These are phyloP conservation scores for Musca domestica DNA, from an alignment of 1,140 invertebrate species.

Conservation along the genomic window DNA sequence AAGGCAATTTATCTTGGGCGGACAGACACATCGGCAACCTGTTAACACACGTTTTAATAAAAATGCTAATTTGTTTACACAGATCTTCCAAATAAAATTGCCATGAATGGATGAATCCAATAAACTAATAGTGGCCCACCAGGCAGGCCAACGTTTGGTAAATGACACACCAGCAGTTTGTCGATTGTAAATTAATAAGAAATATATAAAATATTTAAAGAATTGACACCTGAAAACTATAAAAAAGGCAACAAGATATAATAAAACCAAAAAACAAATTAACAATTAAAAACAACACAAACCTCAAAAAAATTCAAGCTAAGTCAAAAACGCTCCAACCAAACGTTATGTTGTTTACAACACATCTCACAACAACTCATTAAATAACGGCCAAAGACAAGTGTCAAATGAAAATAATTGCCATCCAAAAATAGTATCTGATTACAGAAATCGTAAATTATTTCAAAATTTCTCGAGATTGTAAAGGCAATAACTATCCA, in stretches of 20 bases:
- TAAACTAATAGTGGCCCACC: neutral
- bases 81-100: too few species aligned
- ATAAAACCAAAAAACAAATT: slow-evolving; percentile 8
- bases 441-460: slow-evolving; percentile 22
- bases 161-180: too few species aligned
- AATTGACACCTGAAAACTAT: slow-evolving; percentile 5
- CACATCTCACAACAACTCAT: slow-evolving; percentile 6
- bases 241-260: neutral
- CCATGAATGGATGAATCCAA: too few species aligned
- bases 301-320: neutral
- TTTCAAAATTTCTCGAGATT: slow-evolving; percentile 4
- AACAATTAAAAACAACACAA: neutral
- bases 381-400: slow-evolving; percentile 10
- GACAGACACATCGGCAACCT: too few species aligned
- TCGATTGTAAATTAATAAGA: neutral
- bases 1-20: too few species aligned
- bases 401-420: slow-evolving; percentile 21
- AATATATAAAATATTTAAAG: slow-evolving; percentile 8
- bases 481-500: too few species aligned
- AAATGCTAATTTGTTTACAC: too few species aligned
- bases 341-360: slow-evolving; percentile 4
- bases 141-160: too few species aligned
- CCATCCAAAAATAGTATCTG: slow-evolving; percentile 19
- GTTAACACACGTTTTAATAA: too few species aligned
- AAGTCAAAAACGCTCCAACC: too few species aligned